Percentiles rank a stretch among this genome's conserved stretches.
Evolutionary conservation across 1,140 invertebrate genomes (phyloP).

Genomic region (Drosophila jambulina): DNA sequence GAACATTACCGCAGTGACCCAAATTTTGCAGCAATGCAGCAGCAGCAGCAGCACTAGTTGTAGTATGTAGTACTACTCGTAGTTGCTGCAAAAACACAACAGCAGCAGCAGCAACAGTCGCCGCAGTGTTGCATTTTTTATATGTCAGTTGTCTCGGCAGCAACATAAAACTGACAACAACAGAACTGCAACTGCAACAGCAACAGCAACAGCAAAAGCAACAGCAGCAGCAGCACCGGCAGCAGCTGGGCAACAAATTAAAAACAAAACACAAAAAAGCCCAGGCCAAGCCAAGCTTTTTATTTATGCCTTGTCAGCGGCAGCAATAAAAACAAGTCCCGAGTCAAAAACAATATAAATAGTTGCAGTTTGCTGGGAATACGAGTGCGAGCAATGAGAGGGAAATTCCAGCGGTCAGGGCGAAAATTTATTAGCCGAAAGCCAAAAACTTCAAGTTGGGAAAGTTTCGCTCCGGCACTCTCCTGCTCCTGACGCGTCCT

Average conservation of each 20-base stretch:
- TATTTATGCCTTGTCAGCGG: slow-evolving; percentile 50
- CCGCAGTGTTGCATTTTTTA: slow-evolving; percentile 67
- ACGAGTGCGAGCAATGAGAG: slow-evolving; percentile 15
- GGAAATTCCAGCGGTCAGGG: slow-evolving; percentile 11
- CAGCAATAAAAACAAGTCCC: slow-evolving; percentile 36
- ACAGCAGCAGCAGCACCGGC: slow-evolving; percentile 11
- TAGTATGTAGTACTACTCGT: background rate
- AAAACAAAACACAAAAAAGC: slow-evolving; percentile 22
- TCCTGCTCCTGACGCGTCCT: background rate
- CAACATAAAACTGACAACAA: slow-evolving; percentile 80
- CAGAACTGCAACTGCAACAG: slow-evolving; percentile 32
- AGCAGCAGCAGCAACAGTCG: slow-evolving; percentile 35
- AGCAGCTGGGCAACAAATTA: slow-evolving; percentile 35
- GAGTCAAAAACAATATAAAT: slow-evolving; percentile 56
- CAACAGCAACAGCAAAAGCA: slow-evolving; percentile 9
- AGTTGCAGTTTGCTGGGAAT: slow-evolving; percentile 28
- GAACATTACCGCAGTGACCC: slow-evolving; percentile 82
- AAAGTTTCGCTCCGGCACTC: slow-evolving; percentile 5
- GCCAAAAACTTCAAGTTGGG: slow-evolving; percentile 30
- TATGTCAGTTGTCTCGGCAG: slow-evolving; percentile 63
- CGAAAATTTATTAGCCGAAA: slow-evolving; percentile 52
- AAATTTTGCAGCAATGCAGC: slow-evolving; percentile 52
- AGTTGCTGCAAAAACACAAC: slow-evolving; percentile 23
- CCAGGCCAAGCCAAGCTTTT: slow-evolving; percentile 29
- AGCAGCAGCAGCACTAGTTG: slow-evolving; percentile 3